Conservation (phyloP, 2,888 invertebrate genomes). For the Lomographa bimaculata region DNA sequence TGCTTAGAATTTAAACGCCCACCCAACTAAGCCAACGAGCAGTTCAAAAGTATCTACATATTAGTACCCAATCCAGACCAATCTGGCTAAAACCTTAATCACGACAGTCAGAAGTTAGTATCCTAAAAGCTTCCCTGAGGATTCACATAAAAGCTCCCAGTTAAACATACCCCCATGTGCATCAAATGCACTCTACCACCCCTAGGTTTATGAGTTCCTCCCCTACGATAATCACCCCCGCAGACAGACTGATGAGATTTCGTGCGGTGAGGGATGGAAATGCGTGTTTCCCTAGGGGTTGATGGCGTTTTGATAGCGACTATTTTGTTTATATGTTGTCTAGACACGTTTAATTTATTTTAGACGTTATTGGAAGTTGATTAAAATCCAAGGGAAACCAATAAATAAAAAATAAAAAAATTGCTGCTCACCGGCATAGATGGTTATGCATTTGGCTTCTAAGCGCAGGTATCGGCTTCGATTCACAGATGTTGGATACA, state of each 20-base stretch:
- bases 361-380: too few relatives aligned
- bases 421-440: too few relatives aligned
- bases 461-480: too few relatives aligned
- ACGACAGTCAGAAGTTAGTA: slow-evolving; percentile 20
- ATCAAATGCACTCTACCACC: slow-evolving; percentile 19
- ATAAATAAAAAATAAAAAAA: too few relatives aligned
- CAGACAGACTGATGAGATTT: slow-evolving; percentile 46
- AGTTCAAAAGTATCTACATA: too few relatives aligned
- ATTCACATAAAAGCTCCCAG: slow-evolving; percentile 6
- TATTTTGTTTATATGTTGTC: slow-evolving; percentile 15
- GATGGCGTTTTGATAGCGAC: slow-evolving; percentile 24
- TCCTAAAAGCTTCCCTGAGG: slow-evolving; percentile 23
- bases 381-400: too few relatives aligned
- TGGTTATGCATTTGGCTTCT: too few relatives aligned
- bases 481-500: too few relatives aligned
- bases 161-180: slow-evolving; percentile 22
- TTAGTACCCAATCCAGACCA: slow-evolving; percentile 16
- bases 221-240: slow-evolving; percentile 40
- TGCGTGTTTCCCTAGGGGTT: slow-evolving; percentile 25
- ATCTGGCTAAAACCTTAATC: slow-evolving; percentile 17
- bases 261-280: slow-evolving; percentile 24
- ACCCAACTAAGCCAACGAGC: too few relatives aligned
- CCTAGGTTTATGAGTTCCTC: slow-evolving; percentile 23
- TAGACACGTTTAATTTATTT: not conserved
- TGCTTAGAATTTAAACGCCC: too few relatives aligned